Conservation (phyloP, 1,140 invertebrate species). For the Phocides pigmalion region DNA sequence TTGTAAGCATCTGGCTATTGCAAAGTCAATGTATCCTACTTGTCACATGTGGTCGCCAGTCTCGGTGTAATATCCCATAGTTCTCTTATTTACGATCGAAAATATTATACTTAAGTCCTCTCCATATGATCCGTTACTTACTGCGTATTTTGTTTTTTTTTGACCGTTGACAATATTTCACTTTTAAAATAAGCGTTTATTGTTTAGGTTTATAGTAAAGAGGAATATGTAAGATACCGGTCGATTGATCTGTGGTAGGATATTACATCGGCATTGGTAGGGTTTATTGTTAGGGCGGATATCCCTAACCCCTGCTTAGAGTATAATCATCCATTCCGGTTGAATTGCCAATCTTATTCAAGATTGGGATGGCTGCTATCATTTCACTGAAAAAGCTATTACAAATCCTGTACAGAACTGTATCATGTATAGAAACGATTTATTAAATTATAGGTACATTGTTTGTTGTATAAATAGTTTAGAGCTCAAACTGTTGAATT, state of each 20-base stretch:
- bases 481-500: too few species aligned
- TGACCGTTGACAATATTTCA: too few species aligned
- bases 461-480: too few species aligned
- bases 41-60: constrained; percentile 76
- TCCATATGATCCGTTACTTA: background rate
- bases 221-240: background rate
- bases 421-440: too few species aligned
- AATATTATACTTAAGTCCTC: background rate
- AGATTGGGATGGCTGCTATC: background rate
- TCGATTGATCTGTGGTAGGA: constrained; percentile 52
- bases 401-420: too few species aligned
- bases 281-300: constrained; percentile 53
- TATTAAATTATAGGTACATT: too few species aligned
- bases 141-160: background rate
- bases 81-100: constrained; percentile 31
- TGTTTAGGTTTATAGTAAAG: too few species aligned
- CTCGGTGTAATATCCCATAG: constrained; percentile 48
- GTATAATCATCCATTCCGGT: constrained; percentile 48
- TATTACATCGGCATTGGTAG: constrained; percentile 55
- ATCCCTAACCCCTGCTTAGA: constrained; percentile 43
- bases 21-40: constrained; percentile 57
- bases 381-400: background rate
- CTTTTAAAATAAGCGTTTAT: too few species aligned
- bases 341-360: constrained; percentile 45
- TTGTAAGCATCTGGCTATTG: constrained; percentile 70